Conservation (phyloP, 2,113 vertebrate species). For the human region DNA sequence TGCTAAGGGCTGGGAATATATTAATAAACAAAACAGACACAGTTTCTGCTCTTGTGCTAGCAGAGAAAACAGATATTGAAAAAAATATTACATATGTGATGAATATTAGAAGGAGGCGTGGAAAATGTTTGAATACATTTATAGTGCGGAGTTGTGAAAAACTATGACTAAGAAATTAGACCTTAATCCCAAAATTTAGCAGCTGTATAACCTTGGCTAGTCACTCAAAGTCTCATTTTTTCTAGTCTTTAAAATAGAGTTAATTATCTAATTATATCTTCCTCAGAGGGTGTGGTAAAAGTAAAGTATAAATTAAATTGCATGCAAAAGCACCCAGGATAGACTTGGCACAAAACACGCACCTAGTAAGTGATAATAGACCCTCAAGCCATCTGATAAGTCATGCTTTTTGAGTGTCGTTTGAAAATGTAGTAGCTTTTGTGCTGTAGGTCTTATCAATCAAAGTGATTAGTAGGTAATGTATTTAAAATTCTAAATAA, state of each 20-base stretch:
- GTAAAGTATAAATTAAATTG: neutral
- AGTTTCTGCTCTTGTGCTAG: neutral
- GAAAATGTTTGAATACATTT: neutral
- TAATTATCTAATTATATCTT: neutral
- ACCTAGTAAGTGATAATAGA: neutral
- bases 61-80: neutral
- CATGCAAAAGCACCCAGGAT: neutral
- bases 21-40: neutral
- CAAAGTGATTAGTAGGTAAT: conserved; percentile 39
- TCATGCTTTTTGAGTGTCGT: neutral
- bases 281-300: neutral
- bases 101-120: neutral
- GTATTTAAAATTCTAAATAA: conserved; percentile 32
- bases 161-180: neutral
- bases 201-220: neutral
- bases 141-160: neutral
- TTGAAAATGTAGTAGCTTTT: conserved; percentile 12
- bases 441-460: neutral
- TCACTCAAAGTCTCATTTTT: neutral
- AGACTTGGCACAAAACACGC: neutral
- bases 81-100: neutral
- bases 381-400: neutral
- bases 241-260: neutral
- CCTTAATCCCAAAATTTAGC: neutral
- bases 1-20: neutral